Evolutionary conservation across 2,113 vertebrate species (phyloP).

Genomic region (Pyrgilauda ruficollis): DNA sequence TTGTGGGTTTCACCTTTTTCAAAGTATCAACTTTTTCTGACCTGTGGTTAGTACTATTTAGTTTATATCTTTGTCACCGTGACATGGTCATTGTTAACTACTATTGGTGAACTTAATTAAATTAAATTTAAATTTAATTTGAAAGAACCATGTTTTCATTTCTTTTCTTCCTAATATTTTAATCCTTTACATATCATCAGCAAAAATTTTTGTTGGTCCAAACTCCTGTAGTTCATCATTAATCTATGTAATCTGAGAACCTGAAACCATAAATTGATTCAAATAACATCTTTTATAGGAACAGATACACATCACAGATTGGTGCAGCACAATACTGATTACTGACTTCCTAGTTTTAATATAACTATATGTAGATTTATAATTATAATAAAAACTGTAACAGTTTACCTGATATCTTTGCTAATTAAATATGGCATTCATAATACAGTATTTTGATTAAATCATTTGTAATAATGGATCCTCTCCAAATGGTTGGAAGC

Average conservation of each 20-base stretch:
- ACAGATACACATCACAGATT: not conserved
- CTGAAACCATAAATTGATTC: not conserved
- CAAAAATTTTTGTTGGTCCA: not conserved
- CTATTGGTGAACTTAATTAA: not conserved
- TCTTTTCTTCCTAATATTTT: not conserved
- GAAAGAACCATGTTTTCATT: not conserved
- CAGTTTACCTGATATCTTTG: not conserved
- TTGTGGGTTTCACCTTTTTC: not conserved
- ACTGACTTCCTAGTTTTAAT: not conserved
- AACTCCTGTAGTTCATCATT: not conserved
- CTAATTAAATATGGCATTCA: conserved; percentile 22
- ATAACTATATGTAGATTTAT: not conserved
- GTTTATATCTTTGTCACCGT: not conserved
- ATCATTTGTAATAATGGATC: not conserved
- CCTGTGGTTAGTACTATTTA: not conserved
- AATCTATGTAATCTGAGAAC: not conserved
- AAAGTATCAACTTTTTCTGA: not conserved
- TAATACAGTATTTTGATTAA: not conserved
- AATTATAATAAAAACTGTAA: not conserved
- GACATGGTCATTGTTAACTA: not conserved
- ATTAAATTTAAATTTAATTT: not conserved
- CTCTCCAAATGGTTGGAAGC: not conserved
- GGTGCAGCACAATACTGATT: not conserved
- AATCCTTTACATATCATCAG: not conserved
- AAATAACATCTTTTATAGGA: not conserved